Conservation (phyloP, 2,888 invertebrate genomes). For the Scaptomyza caliginosa region DNA sequence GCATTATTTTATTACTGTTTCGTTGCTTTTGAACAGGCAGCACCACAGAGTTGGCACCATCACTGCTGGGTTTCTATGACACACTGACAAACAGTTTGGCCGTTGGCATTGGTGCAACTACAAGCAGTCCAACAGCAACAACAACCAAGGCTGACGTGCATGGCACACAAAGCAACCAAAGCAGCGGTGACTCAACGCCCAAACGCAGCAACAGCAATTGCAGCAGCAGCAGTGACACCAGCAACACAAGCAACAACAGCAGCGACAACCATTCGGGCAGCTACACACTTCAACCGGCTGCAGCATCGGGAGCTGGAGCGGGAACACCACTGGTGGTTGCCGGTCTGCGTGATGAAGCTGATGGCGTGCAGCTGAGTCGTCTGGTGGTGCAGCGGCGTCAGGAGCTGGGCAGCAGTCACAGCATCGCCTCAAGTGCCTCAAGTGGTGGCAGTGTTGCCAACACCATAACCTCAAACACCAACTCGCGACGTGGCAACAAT, state of each 20-base stretch:
- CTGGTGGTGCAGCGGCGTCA: slow-evolving; percentile 50
- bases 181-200: slow-evolving; percentile 69
- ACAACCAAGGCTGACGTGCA: slow-evolving; percentile 36
- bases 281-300: slow-evolving; percentile 50
- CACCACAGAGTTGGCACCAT: slow-evolving; percentile 93
- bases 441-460: slow-evolving; percentile 7
- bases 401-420: slow-evolving; percentile 62
- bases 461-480: background rate
- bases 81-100: slow-evolving; percentile 86
- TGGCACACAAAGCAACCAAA: slow-evolving; percentile 28
- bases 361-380: slow-evolving; percentile 67
- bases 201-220: slow-evolving; percentile 60
- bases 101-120: slow-evolving; percentile 27
- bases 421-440: slow-evolving; percentile 55
- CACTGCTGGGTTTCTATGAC: slow-evolving; percentile 94
- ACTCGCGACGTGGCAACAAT: slow-evolving; percentile 74
- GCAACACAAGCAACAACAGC: slow-evolving; percentile 33
- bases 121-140: slow-evolving; percentile 12
- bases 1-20: background rate
- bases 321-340: slow-evolving; percentile 48
- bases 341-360: slow-evolving; percentile 63
- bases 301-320: background rate
- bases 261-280: slow-evolving; percentile 59
- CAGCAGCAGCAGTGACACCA: slow-evolving; percentile 54
- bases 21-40: slow-evolving; percentile 87